Conservation (phyloP, 1,140 invertebrate species). For the Mizuhopecten yessoensis region DNA sequence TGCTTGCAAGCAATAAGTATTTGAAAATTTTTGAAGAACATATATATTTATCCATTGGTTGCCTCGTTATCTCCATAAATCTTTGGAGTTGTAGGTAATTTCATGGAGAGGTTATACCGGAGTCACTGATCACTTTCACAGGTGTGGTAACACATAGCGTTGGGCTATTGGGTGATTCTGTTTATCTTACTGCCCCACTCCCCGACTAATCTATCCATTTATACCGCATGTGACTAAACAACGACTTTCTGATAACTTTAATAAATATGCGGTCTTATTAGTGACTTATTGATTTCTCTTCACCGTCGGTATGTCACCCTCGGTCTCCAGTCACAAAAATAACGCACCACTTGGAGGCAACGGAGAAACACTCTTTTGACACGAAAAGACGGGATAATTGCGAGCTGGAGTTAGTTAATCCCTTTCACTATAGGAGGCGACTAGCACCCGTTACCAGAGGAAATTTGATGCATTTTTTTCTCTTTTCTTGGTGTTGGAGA, state of each 20-base stretch:
- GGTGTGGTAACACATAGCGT: background rate
- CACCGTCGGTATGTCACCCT: conserved; percentile 5
- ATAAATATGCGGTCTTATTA: conserved; percentile 36
- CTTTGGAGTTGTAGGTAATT: background rate
- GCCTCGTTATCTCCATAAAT: conserved; percentile 25
- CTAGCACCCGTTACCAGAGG: conserved; percentile 36
- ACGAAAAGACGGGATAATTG: conserved; percentile 38
- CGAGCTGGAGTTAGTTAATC: conserved; percentile 14
- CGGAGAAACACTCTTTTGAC: conserved; percentile 22
- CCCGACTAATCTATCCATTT: background rate
- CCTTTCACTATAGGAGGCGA: conserved; percentile 31
- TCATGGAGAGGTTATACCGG: conserved; percentile 22
- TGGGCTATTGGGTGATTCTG: conserved; percentile 17
- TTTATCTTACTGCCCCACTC: conserved; percentile 2
- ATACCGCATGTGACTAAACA: background rate
- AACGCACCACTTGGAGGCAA: conserved; percentile 14
- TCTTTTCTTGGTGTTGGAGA: background rate
- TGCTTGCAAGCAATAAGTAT: conserved; percentile 19
- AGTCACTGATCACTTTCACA: background rate
- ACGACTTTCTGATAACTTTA: conserved; percentile 34
- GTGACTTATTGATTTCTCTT: conserved; percentile 36
- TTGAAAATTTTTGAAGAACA: conserved; percentile 40
- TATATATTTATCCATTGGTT: conserved; percentile 18
- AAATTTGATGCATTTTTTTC: conserved; percentile 35
- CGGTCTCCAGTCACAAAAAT: conserved; percentile 25